Evolutionary conservation across 2,113 vertebrate species (phyloP).

Genomic region (Dasyprocta punctata): DNA sequence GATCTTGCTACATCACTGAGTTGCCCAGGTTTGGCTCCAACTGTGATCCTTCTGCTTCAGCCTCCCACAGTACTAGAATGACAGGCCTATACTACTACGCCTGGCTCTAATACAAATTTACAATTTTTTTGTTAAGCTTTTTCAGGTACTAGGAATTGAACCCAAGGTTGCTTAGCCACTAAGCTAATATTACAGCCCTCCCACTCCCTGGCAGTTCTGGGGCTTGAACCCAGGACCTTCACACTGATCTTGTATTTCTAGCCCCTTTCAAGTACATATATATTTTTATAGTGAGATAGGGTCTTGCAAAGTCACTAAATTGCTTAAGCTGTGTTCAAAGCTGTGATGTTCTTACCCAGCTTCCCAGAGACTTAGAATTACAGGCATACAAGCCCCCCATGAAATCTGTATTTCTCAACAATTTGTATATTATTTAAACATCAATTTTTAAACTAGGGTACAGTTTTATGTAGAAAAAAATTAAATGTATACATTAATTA

Average conservation of each 20-base stretch:
- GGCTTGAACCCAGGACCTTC: not conserved
- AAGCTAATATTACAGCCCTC: not conserved
- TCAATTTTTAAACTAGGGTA: slow-evolving; percentile 24
- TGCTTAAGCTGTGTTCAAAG: not conserved
- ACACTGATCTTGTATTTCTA: not conserved
- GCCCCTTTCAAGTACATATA: not conserved
- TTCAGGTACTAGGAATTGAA: not conserved
- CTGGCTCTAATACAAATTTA: not conserved
- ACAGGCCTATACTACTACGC: not conserved
- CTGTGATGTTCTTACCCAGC: not conserved
- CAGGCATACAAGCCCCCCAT: not conserved
- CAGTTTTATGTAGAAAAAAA: slow-evolving; percentile 24
- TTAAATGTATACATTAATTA: not conserved
- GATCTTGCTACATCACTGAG: not conserved
- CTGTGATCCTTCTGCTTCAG: not conserved
- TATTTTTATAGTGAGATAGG: not conserved
- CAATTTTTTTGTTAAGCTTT: not conserved
- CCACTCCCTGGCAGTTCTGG: not conserved
- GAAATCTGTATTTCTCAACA: not conserved
- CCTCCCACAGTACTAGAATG: not conserved
- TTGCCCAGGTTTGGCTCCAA: not conserved
- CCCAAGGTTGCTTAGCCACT: not conserved
- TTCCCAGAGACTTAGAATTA: not conserved
- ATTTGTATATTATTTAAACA: not conserved
- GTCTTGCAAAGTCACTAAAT: not conserved